Evolutionary conservation across 1,140 invertebrate genomes (phyloP).

Genomic region (Tetramorium simillimum): DNA sequence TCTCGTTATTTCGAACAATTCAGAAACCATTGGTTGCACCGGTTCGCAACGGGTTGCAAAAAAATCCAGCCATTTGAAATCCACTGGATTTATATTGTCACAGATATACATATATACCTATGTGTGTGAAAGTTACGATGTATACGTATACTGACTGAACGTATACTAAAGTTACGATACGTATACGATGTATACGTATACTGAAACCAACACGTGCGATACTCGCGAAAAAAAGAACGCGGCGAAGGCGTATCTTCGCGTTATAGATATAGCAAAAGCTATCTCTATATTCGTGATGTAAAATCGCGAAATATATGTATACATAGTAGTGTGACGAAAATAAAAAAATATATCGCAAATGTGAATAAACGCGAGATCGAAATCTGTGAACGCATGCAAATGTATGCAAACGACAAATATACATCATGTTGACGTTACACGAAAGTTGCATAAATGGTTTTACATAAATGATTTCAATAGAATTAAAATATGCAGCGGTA

Average conservation of each 20-base stretch:
- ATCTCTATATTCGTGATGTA: not conserved
- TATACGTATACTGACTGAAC: too few species aligned
- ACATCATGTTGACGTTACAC: not conserved
- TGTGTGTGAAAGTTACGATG: too few species aligned
- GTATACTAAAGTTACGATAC: too few species aligned
- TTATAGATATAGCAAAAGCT: not conserved
- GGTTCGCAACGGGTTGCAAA: not conserved
- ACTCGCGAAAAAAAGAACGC: not conserved
- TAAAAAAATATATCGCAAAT: not conserved
- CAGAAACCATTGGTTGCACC: not conserved
- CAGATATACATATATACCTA: not conserved
- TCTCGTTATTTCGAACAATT: conserved; percentile 24
- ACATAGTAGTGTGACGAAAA: not conserved
- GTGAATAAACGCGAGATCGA: conserved; percentile 2
- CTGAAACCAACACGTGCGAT: not conserved
- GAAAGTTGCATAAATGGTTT: conserved; percentile 1
- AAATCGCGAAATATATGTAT: not conserved
- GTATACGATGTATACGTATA: too few species aligned
- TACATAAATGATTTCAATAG: not conserved
- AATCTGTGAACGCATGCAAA: not conserved
- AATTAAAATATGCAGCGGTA: not conserved
- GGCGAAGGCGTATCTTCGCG: not conserved
- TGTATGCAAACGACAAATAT: conserved; percentile 11
- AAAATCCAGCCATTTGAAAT: conserved; percentile 14
- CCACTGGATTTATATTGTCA: not conserved